These are phyloP conservation scores for Clusia tigrina DNA, from an alignment of 2,888 invertebrate genomes.

Conservation along the genomic window DNA sequence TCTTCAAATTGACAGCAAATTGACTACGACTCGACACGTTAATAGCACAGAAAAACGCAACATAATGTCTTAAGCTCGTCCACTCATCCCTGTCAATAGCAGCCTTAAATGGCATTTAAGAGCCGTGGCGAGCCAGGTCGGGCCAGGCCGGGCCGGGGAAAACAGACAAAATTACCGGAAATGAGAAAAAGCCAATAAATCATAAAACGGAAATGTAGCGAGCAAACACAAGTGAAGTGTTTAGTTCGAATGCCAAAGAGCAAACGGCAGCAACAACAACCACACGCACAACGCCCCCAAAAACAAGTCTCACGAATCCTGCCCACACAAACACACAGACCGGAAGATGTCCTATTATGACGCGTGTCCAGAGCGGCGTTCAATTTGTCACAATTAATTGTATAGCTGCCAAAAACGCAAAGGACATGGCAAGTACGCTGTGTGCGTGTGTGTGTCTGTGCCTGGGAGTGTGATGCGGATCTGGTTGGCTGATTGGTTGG, in stretches of 20 bases:
- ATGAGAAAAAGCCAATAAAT: slow-evolving; percentile 59
- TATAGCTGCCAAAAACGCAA: slow-evolving; percentile 46
- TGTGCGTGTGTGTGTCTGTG: too few species aligned
- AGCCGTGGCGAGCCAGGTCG: background rate
- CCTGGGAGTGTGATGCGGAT: too few species aligned
- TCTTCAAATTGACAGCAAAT: background rate
- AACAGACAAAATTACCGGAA: slow-evolving; percentile 45
- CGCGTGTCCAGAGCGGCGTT: slow-evolving; percentile 63
- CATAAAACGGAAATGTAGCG: slow-evolving; percentile 45
- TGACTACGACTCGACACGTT: background rate
- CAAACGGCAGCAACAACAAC: background rate
- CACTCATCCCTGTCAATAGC: background rate
- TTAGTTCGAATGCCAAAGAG: background rate
- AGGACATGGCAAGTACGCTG: too few species aligned
- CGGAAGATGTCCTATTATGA: slow-evolving; percentile 58
- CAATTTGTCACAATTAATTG: slow-evolving; percentile 65
- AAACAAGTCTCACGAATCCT: background rate
- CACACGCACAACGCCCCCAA: background rate
- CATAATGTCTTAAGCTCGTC: background rate
- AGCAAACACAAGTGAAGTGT: slow-evolving; percentile 25
- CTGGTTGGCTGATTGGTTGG: too few species aligned
- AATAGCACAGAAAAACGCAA: background rate
- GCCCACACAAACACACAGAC: slow-evolving; percentile 30
- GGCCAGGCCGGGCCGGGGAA: too few species aligned
- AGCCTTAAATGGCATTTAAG: background rate